Base-by-base conservation (phyloP, 2,113 vertebrate species). In the Petromus typicus region DNA sequence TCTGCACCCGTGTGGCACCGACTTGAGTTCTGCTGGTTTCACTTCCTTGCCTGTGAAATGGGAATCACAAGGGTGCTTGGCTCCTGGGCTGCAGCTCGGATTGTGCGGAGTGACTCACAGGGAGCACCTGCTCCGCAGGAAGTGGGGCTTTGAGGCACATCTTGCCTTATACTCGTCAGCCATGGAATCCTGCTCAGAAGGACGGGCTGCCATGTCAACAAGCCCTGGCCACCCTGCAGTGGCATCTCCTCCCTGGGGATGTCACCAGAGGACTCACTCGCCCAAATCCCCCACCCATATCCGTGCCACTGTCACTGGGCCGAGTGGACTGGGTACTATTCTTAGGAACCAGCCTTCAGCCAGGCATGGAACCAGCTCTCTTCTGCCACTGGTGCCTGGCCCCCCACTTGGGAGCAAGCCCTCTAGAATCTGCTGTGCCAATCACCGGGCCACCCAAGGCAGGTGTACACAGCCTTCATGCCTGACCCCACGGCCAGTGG, bases 401-500 rank as follows among this genome's bases (percentile, higher is more conserved):
- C 16, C 22, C 23, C 40, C 10, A 18, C 20, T 0, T 5, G 4
- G 18, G 0, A 11, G 63, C 0, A 18, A 67, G 25, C 23, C 3
- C 78, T 67, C n/a, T 0, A 1, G 12, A 85, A 11, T 0, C 0
- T 0, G 32, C 51, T 0, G 34, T 2, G 2, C 0, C 45, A 25
- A 40, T 22, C 9, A 40, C 34, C 2, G 2, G 20, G 2, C 9
- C 14, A 18, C 5, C 12, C 11, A 10, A 51, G 48, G 25, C 17
- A 1, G 13, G 10, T 86, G 45, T 34, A 48, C 2, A 11, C 0
- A 1, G n/a, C 5, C 59, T 0, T 34, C 9, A 0, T 18, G 56
- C n/a, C 23, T 1, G 16, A 86, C 75, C 37, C 90, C 69, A 45
- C 3, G 6, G 66, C 9, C 51, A 54, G 71, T 64, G 25, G 32